phyloP scores from a whole-genome alignment of 2,888 invertebrate genomes.

The Linnaemya tessellans region DNA sequence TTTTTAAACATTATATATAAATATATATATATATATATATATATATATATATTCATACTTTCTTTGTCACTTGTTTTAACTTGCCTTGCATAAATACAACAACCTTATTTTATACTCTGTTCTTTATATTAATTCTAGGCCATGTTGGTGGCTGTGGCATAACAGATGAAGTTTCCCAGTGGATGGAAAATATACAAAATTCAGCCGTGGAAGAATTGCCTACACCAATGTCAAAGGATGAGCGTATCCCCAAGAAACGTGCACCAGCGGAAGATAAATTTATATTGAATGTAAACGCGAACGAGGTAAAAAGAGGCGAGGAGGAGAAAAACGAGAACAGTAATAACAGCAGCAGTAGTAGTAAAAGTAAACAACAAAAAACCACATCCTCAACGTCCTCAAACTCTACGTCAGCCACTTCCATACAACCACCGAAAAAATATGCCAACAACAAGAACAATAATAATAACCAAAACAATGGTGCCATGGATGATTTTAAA shows the following conservation, averaged over 20 bases:
- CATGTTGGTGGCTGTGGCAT: slow-evolving; percentile 94
- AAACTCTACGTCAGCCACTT: slow-evolving; percentile 54
- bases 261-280: slow-evolving; percentile 76
- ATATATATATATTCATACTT: too few relatives aligned
- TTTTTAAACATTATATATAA: too few relatives aligned
- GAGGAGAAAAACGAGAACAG: slow-evolving; percentile 20
- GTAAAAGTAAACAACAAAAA: slow-evolving; percentile 60
- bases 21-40: too few relatives aligned
- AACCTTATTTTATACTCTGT: slow-evolving; percentile 36
- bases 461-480: slow-evolving; percentile 70
- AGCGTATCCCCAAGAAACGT: slow-evolving; percentile 77
- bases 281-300: slow-evolving; percentile 62
- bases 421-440: slow-evolving; percentile 80
- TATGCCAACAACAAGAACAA: slow-evolving; percentile 77
- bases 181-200: slow-evolving; percentile 96
- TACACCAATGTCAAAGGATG: slow-evolving; percentile 81
- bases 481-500: slow-evolving; percentile 82
- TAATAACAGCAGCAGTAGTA: slow-evolving; percentile 45
- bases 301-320: background rate
- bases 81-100: slow-evolving; percentile 13
- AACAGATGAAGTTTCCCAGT: slow-evolving; percentile 92
- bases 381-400: slow-evolving; percentile 58
- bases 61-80: slow-evolving; percentile 63
- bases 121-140: slow-evolving; percentile 84
- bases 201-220: slow-evolving; percentile 86